Base-by-base conservation (phyloP, 2,113 vertebrate species). In the Lepisosteus oculatus region DNA sequence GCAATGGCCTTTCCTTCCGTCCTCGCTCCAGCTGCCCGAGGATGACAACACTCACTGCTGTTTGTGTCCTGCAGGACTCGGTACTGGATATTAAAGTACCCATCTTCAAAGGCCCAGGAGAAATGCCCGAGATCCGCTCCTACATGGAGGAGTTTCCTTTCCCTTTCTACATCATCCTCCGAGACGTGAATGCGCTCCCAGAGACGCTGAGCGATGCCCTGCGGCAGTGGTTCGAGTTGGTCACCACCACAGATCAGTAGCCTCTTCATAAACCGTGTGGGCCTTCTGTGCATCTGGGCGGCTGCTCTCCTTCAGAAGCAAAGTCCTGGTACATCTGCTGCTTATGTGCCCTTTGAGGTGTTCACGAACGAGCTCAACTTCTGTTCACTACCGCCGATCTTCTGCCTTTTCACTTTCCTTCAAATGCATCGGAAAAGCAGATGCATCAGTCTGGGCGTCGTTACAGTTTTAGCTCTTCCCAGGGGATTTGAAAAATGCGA, bases 141-240 rank as follows among this genome's bases (percentile, higher is more conserved):
- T 99, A 99, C 86, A 97, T 99, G 94, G 97, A 99, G 0, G 97
- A 99, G 86, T 99, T 99, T 80, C 97, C 97, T 0, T 99, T 99
- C 86, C 97, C 97, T 0, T 99, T 99, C 88, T 99, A 99, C 69
- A 78, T 97, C 76, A 98, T 99, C 85, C 93, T 99, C 55, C 86
- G 96, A 12, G 94, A 99, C 6, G 93, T 97, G 77, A 99, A 97
- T 0, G 87, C 93, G 0, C 86, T 99, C 76, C 97, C 97, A 0
- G 96, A 98, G 84, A 99, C 96, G 0, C 94, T 99, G 76, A 96
- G 97, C 0, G 97, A 99, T 59, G 97, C 97, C 0, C 93, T 99
- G 77, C 85, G 97, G 29, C 97, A 99, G 86, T 99, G 97, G 97
- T 99, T 99, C 76, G 97, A 99, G 77, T 92, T 99, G 9, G 96